A percentile compares a stretch with the other conserved stretches of the same genome.
phyloP scores from a whole-genome alignment of 2,113 vertebrate species.

The Callocephalon fimbriatum region DNA sequence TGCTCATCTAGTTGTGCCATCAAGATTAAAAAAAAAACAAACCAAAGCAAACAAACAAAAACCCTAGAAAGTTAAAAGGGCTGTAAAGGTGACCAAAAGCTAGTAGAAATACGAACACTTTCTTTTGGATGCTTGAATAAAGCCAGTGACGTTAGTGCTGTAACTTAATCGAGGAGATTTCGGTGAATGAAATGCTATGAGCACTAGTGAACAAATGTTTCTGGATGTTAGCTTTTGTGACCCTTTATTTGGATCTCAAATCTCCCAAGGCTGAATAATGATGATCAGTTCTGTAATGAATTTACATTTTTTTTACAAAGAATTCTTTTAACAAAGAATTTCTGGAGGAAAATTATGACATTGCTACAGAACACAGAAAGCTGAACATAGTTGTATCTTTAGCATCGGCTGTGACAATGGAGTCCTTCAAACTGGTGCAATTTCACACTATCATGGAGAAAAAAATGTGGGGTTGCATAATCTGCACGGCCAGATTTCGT shows the following conservation, averaged over 20 bases:
- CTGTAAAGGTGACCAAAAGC: background rate
- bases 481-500: background rate
- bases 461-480: background rate
- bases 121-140: background rate
- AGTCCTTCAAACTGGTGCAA: background rate
- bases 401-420: background rate
- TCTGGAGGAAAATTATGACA: background rate
- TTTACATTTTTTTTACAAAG: background rate
- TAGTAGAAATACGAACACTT: background rate
- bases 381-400: background rate
- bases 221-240: background rate
- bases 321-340: background rate
- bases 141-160: background rate
- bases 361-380: background rate
- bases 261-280: fast-evolving
- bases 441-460: background rate
- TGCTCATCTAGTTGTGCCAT: background rate
- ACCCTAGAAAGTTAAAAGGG: background rate
- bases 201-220: background rate
- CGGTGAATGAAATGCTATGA: background rate
- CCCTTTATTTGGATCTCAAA: background rate
- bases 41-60: background rate
- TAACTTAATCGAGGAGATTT: background rate
- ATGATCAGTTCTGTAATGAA: background rate
- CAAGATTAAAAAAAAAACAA: background rate